phyloP scores from a whole-genome alignment of 1,140 invertebrate species.

The silkworm (Bombyx mori) region ASM3026992v2 NC_085134.1:373001-373500 shows the following conservation, averaged over 20 bases:
- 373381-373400: conserved; percentile 61
- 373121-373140: conserved; percentile 53
- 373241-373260: conserved; percentile 30
- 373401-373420: conserved; percentile 66
- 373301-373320: conserved; percentile 15
- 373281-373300: conserved; percentile 16
- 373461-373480: conserved; percentile 53
- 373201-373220: conserved; percentile 39
- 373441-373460: conserved; percentile 57
- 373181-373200: conserved; percentile 34
- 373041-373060: conserved; percentile 44
- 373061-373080: conserved; percentile 50
- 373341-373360: conserved; percentile 34
- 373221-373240: conserved; percentile 39
- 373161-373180: conserved; percentile 28
- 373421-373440: conserved; percentile 59
- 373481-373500: conserved; percentile 22
- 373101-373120: conserved; percentile 50
- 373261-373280: conserved; percentile 20
- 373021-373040: conserved; percentile 24
- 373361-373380: conserved; percentile 43
- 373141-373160: conserved; percentile 38
- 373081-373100: conserved; percentile 37
- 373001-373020: conserved; percentile 28
- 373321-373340: conserved; percentile 15